Base-by-base conservation (phyloP, 2,113 vertebrate genomes). In the Camelus bactrianus region DNA sequence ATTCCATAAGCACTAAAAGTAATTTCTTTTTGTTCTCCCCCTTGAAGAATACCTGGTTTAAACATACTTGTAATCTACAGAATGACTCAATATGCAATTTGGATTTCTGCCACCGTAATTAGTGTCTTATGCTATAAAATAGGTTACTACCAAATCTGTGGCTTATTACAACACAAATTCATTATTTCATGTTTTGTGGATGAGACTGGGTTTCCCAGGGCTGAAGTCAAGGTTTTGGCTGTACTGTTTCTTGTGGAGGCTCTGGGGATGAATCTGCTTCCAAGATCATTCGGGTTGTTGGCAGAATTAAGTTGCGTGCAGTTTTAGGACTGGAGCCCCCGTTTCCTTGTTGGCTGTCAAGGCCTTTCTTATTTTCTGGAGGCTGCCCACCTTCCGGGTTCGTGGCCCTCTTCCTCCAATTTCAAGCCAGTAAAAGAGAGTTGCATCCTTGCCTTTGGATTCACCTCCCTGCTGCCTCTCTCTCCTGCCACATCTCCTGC, bases 351-450 rank as follows among this genome's bases (percentile, higher is more conserved):
- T 83, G 60, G 11, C n/a, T 83, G 8, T 58, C 46, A 58, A 7
- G 9, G 6, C 64, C 28, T 50, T 35, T 88, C 3, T 69, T 75
- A 32, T 76, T 48, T 92, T 58, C 32, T 48, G 22, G 10, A 69
- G 8, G 16, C 22, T 58, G 1, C 28, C 8, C 13, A 20, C 1
- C 0, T 46, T 26, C 6, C 46, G 32, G 12, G 38, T 30, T 81
- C 58, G 28, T 2, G 24, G 24, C 1, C 7, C 14, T 14, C 20
- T 35, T 77, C 54, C 32, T 79, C n/a, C 30, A 3, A 67, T 32
- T 80, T 50, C 46, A 88, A 32, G 22, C 50, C 32, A 58, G 4
- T 50, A 75, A 19, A 11, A 50, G 6, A 19, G 15, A 60, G 1
- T 15, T 10, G 42, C 56, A 10, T 26, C 10, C 14, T 32, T 10